Evolutionary conservation across 2,113 vertebrate species (phyloP), one percentile per base, ranked within the genome.

Genomic region (Odontophorus gujanensis): DNA sequence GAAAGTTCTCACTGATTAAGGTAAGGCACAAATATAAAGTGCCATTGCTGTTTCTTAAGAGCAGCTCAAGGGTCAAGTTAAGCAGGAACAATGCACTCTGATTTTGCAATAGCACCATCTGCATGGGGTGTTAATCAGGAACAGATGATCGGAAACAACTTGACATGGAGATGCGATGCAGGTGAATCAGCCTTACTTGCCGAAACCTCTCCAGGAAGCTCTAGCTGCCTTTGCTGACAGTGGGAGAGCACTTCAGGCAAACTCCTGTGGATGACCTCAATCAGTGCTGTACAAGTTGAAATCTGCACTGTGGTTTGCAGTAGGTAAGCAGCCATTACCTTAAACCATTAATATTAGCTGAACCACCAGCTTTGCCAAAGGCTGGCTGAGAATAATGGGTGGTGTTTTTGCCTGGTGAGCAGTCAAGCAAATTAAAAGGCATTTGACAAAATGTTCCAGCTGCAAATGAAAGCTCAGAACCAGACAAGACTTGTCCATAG

Each of bases 1-100:
- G 87, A 58, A 93, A 71, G 75, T 91, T 91, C 34, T 80, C 81
- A 62, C 67, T 92, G 81, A 93, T 95, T 57, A 80, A 85, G 79
- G 11, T 47, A 77, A 65, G 67, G 58, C 0, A 4, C 38, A 93
- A 92, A 85, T 83, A 82, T 12, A 25, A 93, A 91, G 71, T 50
- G 47, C 38, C 47, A 43, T 28, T 82, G 50, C 63, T 51, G 10
- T 77, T 91, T 59, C 71, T 77, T 55, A 91, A 92, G 69, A 71
- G 38, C 62, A 79, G 15, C 17, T 89, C 40, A 28, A 67, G 47
- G 28, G 20, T 21, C 66, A 30, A 89, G 40, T 40, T 81, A 50
- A 69, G 55, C 51, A 58, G 68, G 34, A 93, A 26, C 61, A 83
- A 63, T 13, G 34, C 59, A 47, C 50, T 76, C 84, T 74, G 53